A percentile compares a stretch with the other conserved stretches of the same genome.
These are phyloP conservation scores for Geotrupes spiniger DNA, from an alignment of 2,888 invertebrate species.

Conservation along the genomic window DNA sequence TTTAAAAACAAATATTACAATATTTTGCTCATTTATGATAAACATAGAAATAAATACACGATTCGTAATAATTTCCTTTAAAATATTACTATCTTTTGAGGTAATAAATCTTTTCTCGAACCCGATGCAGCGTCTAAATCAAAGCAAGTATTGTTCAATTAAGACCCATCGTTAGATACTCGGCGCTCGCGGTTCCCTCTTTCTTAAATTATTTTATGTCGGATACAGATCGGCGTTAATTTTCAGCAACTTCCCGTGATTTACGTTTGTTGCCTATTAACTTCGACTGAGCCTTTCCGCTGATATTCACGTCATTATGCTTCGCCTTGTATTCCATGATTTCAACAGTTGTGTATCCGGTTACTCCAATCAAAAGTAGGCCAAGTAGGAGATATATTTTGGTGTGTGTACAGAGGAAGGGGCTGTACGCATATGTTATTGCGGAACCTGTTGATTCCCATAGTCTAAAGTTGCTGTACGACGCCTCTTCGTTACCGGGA, in stretches of 20 bases:
- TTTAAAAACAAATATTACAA: too few relatives aligned
- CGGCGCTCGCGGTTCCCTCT: not conserved
- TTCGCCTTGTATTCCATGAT: constrained; percentile 51
- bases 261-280: constrained; percentile 28
- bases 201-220: too few relatives aligned
- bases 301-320: constrained; percentile 44
- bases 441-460: constrained; percentile 93
- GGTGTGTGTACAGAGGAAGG: constrained; percentile 69
- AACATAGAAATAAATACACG: too few relatives aligned
- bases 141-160: too few relatives aligned
- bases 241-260: constrained; percentile 42
- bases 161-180: too few relatives aligned
- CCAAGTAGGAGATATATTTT: constrained; percentile 69
- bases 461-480: constrained; percentile 87
- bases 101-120: too few relatives aligned
- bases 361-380: constrained; percentile 68
- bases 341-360: constrained; percentile 72
- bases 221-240: constrained; percentile 11
- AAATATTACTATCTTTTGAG: too few relatives aligned
- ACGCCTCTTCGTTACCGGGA: constrained; percentile 81
- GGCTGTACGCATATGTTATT: constrained; percentile 76
- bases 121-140: too few relatives aligned
- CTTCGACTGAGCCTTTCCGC: constrained; percentile 34
- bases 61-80: too few relatives aligned
- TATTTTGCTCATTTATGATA: too few relatives aligned